A percentile compares a stretch with the other conserved stretches of the same genome.
Evolutionary conservation across 2,113 vertebrate genomes (phyloP).

Genomic region (Herpetotheres cachinnans): DNA sequence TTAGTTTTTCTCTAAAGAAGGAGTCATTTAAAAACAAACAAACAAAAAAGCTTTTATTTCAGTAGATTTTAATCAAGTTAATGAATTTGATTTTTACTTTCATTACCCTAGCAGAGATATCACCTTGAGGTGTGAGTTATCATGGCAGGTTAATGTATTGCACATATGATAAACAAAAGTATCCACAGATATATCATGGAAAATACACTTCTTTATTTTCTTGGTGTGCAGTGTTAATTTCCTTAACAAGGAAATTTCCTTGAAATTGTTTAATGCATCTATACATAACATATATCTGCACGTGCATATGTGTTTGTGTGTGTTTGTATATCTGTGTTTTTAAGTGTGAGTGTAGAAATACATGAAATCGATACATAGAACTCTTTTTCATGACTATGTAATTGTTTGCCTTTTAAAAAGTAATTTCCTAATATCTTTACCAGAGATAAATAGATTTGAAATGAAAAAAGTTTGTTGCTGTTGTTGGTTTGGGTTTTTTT

Average conservation of each 20-base stretch:
- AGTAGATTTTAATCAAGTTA: background rate
- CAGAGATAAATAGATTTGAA: background rate
- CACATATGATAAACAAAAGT: background rate
- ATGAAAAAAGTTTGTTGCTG: background rate
- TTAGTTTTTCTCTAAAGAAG: background rate
- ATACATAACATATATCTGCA: background rate
- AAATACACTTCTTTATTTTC: background rate
- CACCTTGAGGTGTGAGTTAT: background rate
- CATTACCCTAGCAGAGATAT: background rate
- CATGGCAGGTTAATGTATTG: background rate
- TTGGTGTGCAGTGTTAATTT: background rate
- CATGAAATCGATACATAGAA: accelerated
- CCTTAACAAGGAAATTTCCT: background rate
- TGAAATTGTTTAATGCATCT: background rate
- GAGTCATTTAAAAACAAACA: background rate
- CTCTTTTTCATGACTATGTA: background rate
- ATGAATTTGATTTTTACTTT: background rate
- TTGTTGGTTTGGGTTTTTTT: accelerated
- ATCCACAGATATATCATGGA: background rate
- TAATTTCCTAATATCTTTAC: background rate
- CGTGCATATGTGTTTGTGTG: too few species aligned
- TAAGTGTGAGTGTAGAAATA: background rate
- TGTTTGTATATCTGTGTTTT: background rate
- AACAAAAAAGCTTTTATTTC: background rate
- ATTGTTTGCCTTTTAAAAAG: background rate